Evolutionary conservation across 2,113 vertebrate genomes (phyloP).

Genomic region (Pelodiscus sinensis): DNA sequence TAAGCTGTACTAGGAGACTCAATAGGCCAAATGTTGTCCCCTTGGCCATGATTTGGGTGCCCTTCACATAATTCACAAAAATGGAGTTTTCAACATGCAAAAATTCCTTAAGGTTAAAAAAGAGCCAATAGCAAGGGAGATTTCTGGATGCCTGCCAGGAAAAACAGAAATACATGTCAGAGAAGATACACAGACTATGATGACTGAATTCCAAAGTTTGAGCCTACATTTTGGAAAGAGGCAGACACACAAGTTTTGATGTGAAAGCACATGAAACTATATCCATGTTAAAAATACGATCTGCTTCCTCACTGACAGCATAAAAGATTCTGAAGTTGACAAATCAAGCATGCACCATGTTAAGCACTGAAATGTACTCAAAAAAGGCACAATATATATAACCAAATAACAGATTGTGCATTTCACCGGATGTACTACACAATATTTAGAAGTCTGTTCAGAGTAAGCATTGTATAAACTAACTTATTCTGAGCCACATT

Average conservation of each 20-base stretch:
- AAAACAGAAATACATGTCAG: background rate
- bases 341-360: background rate
- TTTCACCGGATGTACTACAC: background rate
- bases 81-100: background rate
- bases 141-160: background rate
- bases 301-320: background rate
- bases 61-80: constrained; percentile 5
- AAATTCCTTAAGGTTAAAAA: background rate
- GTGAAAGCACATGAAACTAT: background rate
- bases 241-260: background rate
- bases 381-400: background rate
- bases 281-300: background rate
- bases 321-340: background rate
- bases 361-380: background rate
- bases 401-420: background rate
- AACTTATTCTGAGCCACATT: background rate
- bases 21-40: background rate
- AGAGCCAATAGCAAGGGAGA: background rate
- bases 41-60: background rate
- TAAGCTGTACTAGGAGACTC: background rate
- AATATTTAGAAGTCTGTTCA: background rate
- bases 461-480: background rate
- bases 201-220: background rate
- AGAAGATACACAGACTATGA: background rate
- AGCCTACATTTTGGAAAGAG: background rate